A percentile compares a stretch with the other conserved stretches of the same genome.
Conservation (phyloP, 2,797 vertebrate species). For the Crypturellus tataupa region DNA sequence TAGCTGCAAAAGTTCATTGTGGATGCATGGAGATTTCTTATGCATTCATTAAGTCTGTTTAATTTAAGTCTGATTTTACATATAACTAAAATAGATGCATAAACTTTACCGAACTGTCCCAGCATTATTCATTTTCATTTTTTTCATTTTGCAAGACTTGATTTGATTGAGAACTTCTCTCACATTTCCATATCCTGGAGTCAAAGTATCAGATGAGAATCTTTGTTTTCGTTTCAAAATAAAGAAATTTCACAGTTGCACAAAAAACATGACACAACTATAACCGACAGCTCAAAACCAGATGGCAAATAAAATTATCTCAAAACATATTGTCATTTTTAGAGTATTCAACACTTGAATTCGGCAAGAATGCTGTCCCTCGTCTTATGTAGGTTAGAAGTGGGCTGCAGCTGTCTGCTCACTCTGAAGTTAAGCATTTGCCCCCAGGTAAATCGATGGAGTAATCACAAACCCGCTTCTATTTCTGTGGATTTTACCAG, state of each 20-base stretch:
- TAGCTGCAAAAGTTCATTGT: conserved; percentile 37
- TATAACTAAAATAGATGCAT: conserved; percentile 29
- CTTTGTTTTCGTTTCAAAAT: conserved; percentile 54
- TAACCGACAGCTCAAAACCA: conserved; percentile 63
- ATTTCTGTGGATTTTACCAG: conserved; percentile 54
- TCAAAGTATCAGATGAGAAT: conserved; percentile 38
- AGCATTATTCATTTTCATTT: neutral
- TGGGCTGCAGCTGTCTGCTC: conserved; percentile 59
- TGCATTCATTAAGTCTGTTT: conserved; percentile 39
- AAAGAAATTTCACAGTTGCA: conserved; percentile 41
- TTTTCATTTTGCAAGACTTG: neutral
- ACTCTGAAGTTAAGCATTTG: conserved; percentile 54
- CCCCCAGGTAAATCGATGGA: conserved; percentile 27
- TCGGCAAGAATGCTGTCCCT: conserved; percentile 48
- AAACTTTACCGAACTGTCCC: conserved; percentile 30
- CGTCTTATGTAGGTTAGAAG: conserved; percentile 65
- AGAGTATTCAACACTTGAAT: conserved; percentile 6
- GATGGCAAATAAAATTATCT: conserved; percentile 74
- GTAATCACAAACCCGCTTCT: neutral
- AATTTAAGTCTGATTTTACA: conserved; percentile 42
- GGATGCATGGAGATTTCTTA: conserved; percentile 15
- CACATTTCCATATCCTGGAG: conserved; percentile 20
- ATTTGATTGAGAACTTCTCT: conserved; percentile 50
- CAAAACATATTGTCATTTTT: conserved; percentile 70
- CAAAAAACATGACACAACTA: conserved; percentile 52